Evolutionary conservation across 2,113 vertebrate genomes (phyloP).

Genomic region (Fulmarus glacialis): DNA sequence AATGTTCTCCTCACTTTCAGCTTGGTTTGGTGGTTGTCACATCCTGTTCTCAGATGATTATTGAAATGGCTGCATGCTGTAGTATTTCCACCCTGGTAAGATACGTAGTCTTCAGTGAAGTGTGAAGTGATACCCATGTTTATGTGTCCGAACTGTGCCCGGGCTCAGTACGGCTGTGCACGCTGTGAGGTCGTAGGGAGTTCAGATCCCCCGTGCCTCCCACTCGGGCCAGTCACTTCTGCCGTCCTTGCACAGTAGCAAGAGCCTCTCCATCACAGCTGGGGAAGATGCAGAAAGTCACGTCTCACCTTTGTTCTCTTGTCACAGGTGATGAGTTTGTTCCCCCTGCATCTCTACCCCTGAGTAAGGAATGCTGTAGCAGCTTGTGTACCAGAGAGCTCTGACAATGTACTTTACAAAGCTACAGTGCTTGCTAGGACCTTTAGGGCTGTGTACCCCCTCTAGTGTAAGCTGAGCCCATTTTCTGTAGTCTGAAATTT

Average conservation of each 20-base stretch:
- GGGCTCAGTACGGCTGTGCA: neutral
- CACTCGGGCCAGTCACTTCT: neutral
- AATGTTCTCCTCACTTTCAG: neutral
- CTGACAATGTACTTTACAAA: neutral
- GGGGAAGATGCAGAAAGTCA: neutral
- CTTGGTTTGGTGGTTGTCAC: neutral
- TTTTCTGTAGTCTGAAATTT: neutral
- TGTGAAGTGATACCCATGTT: neutral
- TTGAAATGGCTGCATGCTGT: neutral
- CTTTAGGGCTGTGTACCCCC: neutral
- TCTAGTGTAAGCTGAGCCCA: constrained; percentile 3
- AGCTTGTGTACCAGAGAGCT: neutral
- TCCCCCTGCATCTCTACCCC: neutral
- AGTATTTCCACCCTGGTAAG: neutral
- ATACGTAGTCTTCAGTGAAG: neutral
- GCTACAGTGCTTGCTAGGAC: neutral
- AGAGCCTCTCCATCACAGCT: neutral
- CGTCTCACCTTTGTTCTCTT: neutral
- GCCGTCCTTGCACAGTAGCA: neutral
- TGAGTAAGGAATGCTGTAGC: neutral
- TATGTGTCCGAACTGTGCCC: neutral
- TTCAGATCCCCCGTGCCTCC: neutral
- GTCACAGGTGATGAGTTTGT: neutral
- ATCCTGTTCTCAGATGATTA: neutral
- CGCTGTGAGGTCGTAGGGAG: neutral